Evolutionary conservation across 37 sponge, comb jelly and placozoan species (phyloP).

Genomic region (Haliclona indistincta): DNA sequence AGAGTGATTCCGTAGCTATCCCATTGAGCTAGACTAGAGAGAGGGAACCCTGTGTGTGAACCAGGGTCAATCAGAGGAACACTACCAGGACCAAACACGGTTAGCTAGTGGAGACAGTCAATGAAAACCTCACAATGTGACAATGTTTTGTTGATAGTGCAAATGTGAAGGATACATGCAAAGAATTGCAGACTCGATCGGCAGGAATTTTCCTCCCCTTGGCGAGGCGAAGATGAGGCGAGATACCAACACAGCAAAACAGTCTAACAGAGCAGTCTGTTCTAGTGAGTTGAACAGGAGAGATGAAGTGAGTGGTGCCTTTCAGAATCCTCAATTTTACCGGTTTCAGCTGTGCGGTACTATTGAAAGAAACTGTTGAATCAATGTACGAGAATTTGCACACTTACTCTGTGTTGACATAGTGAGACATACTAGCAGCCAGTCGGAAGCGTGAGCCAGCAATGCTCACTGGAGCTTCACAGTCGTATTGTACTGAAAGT

Average conservation of each 20-base stretch:
- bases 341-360: background rate
- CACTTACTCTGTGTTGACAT: background rate
- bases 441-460: background rate
- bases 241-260: conserved; percentile 20
- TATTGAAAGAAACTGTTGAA: background rate
- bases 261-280: conserved; percentile 11
- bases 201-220: conserved; percentile 38
- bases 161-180: conserved; percentile 42
- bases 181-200: conserved; percentile 16
- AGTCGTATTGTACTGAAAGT: background rate
- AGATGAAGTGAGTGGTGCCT: conserved; percentile 12
- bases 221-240: conserved; percentile 17
- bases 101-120: conserved; percentile 9
- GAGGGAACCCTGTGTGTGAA: background rate
- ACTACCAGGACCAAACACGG: conserved; percentile 34
- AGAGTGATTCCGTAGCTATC: conserved; percentile 35
- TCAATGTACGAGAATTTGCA: background rate
- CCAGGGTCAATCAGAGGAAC: conserved; percentile 23
- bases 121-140: background rate
- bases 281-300: conserved; percentile 1
- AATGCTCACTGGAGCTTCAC: no score
- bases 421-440: background rate
- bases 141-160: no score
- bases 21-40: conserved; percentile 42
- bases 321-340: conserved; percentile 10